A percentile compares a stretch with the other conserved stretches of the same genome.
Evolutionary conservation across 1,140 invertebrate genomes (phyloP).

Genomic region (Helicoverpa zea): DNA sequence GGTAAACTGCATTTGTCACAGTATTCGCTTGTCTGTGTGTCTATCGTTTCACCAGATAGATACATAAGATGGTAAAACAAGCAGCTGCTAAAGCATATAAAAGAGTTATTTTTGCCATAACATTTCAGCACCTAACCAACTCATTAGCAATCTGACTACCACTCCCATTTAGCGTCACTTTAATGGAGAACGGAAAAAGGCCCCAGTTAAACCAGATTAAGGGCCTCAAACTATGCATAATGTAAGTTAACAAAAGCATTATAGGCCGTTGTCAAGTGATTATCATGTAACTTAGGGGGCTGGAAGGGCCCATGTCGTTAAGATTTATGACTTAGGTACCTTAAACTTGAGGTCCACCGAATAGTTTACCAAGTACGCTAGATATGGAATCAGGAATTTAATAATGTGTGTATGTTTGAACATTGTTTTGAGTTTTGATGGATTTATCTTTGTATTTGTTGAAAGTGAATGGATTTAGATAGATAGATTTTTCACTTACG

Average conservation of each 20-base stretch:
- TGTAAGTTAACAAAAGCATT: slow-evolving; percentile 5
- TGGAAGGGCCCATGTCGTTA: slow-evolving; percentile 34
- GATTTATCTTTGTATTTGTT: not conserved
- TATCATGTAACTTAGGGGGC: slow-evolving; percentile 38
- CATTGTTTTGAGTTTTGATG: slow-evolving; percentile 4
- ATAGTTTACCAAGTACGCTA: slow-evolving; percentile 4
- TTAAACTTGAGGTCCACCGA: slow-evolving; percentile 27
- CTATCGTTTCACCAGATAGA: no score
- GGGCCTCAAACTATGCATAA: not conserved
- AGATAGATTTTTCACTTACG: not conserved
- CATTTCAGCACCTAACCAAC: no score
- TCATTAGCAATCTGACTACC: no score
- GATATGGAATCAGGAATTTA: slow-evolving; percentile 9
- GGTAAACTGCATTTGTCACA: no score
- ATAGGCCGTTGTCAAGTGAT: slow-evolving; percentile 26
- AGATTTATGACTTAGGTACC: slow-evolving; percentile 43
- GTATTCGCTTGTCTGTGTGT: no score
- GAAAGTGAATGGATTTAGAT: not conserved
- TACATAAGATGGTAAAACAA: no score
- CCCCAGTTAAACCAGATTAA: not conserved
- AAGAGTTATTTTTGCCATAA: no score
- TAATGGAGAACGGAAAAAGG: not conserved
- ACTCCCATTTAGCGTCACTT: no score
- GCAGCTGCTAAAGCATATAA: no score
- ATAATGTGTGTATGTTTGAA: not conserved